Conservation (phyloP, 2,113 vertebrate genomes). For the Mustela nigripes region DNA sequence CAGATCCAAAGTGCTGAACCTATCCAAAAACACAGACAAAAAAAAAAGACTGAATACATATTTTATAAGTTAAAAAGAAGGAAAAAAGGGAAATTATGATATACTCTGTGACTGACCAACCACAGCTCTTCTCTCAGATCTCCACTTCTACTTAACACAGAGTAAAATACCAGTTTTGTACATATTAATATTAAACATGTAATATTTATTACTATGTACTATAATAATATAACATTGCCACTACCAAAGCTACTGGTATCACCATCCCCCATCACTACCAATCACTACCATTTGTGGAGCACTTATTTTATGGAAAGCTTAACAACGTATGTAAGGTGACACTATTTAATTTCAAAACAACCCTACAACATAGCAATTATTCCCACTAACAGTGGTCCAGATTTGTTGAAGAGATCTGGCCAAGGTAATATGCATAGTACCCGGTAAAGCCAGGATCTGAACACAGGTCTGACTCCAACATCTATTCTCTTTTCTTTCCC, state of each 20-base stretch:
- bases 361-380: background rate
- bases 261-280: background rate
- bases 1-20: slow-evolving; percentile 95
- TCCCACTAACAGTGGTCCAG: slow-evolving; percentile 5
- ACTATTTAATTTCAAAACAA: slow-evolving; percentile 23
- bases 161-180: background rate
- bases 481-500: background rate
- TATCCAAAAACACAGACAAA: slow-evolving; percentile 78
- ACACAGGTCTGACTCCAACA: background rate
- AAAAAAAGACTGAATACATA: background rate
- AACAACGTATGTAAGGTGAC: background rate
- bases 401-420: background rate
- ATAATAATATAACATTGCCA: background rate
- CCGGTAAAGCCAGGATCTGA: background rate
- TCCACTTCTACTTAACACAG: background rate
- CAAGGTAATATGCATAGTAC: background rate
- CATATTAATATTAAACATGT: background rate
- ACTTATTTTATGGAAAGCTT: background rate
- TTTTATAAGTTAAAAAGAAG: slow-evolving; percentile 40
- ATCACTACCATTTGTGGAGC: background rate
- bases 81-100: background rate
- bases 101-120: background rate
- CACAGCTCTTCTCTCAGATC: background rate
- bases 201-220: background rate
- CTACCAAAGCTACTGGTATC: background rate